Evolutionary conservation across 2,797 vertebrate genomes (phyloP).

Genomic region (Petrocephalus sullivani): DNA sequence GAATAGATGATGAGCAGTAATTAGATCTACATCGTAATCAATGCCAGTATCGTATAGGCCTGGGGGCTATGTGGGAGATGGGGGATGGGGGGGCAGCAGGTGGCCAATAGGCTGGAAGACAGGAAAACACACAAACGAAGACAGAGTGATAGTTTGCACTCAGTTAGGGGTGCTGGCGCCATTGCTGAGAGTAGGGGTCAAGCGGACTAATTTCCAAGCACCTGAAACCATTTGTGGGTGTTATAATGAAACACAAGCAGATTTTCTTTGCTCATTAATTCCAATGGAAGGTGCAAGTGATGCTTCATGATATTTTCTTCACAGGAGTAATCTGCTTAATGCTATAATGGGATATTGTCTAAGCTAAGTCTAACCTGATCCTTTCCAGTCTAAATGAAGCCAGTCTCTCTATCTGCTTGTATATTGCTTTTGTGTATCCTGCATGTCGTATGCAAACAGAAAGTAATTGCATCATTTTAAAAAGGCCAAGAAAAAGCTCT

Average conservation of each 20-base stretch:
- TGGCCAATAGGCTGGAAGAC: slow-evolving; percentile 74
- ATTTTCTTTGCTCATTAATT: background rate
- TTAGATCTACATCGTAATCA: slow-evolving; percentile 99
- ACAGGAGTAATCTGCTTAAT: background rate
- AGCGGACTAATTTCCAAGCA: background rate
- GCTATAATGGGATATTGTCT: background rate
- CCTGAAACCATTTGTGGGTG: background rate
- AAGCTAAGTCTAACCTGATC: background rate
- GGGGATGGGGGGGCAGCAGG: slow-evolving; percentile 74
- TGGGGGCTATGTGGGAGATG: slow-evolving; percentile 80
- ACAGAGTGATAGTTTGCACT: slow-evolving; percentile 77
- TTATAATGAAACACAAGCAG: background rate
- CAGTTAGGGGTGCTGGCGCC: slow-evolving; percentile 33
- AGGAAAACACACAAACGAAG: slow-evolving; percentile 78
- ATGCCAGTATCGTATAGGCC: slow-evolving; percentile 96
- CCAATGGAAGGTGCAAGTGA: background rate
- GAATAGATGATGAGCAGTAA: slow-evolving; percentile 99
- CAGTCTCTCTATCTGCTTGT: background rate
- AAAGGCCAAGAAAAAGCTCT: background rate
- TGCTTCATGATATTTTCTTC: background rate
- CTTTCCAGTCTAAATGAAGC: background rate
- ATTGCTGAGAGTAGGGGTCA: background rate
- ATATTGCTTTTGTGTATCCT: background rate
- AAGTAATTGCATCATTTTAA: background rate
- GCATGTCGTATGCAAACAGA: background rate